phyloP scores from a whole-genome alignment of 2,888 invertebrate genomes.

The Cremastinae sp. region DNA sequence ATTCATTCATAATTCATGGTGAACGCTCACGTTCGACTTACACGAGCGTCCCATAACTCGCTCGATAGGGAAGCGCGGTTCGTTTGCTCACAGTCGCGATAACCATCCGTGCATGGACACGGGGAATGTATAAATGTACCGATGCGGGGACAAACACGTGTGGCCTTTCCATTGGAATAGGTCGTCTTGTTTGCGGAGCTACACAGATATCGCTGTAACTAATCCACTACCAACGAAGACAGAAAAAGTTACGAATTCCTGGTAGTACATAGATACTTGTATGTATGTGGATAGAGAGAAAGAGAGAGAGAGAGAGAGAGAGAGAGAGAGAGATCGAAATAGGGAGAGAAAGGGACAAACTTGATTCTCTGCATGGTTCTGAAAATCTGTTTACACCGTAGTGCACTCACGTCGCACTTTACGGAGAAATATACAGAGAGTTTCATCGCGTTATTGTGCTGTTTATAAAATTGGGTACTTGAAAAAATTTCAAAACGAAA shows the following conservation, averaged over 20 bases:
- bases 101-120: not conserved
- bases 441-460: no score
- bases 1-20: conserved; percentile 56
- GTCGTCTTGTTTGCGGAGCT: conserved; percentile 16
- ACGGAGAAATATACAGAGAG: no score
- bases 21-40: conserved; percentile 30
- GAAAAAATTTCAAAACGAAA: no score
- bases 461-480: no score
- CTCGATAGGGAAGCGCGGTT: conserved; percentile 44
- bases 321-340: no score
- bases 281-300: conserved; percentile 1
- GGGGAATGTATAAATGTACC: not conserved
- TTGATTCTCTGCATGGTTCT: conserved; percentile 25
- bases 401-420: conserved; percentile 5
- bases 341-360: no score
- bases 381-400: conserved; percentile 29
- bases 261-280: no score
- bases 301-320: conserved; percentile 12
- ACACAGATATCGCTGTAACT: conserved; percentile 9
- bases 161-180: conserved; percentile 21
- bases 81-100: conserved; percentile 49
- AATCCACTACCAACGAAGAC: conserved; percentile 45
- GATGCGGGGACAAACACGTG: not conserved
- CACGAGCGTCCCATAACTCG: conserved; percentile 51
- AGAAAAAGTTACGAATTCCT: no score